Evolutionary conservation across 2,888 invertebrate genomes (phyloP).

Genomic region (Podotricha telesiphe): DNA sequence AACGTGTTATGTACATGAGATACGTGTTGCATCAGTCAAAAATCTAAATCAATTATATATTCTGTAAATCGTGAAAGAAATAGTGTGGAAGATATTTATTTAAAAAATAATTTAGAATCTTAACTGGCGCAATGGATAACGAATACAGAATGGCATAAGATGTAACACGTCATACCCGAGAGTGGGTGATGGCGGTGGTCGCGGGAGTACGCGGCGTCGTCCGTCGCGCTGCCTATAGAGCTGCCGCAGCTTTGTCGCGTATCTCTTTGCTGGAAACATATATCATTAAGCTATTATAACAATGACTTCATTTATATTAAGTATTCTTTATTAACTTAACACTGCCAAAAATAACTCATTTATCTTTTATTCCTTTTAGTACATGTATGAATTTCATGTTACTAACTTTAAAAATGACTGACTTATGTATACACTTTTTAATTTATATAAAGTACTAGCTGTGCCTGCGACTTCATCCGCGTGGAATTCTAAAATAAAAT

Average conservation of each 20-base stretch:
- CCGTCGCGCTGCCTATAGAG: constrained; percentile 73
- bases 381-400: too few species aligned
- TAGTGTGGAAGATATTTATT: background rate
- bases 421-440: too few species aligned
- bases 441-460: too few species aligned
- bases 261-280: constrained; percentile 60
- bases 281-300: background rate
- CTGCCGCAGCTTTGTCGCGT: constrained; percentile 77
- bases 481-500: too few species aligned
- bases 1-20: background rate
- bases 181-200: constrained; percentile 71
- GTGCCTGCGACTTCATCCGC: too few species aligned
- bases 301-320: background rate
- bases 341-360: too few species aligned
- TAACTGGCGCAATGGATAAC: background rate
- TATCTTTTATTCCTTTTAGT: too few species aligned
- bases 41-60: background rate
- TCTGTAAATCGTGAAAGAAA: too few species aligned
- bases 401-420: too few species aligned
- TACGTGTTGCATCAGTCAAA: background rate
- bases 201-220: constrained; percentile 72
- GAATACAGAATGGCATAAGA: background rate
- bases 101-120: background rate
- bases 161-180: constrained; percentile 58
- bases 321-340: too few species aligned